These are phyloP conservation scores for Calvadosia cruxmelitensis DNA, from an alignment of 30 jellyfish, hydroid and myxozoan species.

Conservation along the genomic window DNA sequence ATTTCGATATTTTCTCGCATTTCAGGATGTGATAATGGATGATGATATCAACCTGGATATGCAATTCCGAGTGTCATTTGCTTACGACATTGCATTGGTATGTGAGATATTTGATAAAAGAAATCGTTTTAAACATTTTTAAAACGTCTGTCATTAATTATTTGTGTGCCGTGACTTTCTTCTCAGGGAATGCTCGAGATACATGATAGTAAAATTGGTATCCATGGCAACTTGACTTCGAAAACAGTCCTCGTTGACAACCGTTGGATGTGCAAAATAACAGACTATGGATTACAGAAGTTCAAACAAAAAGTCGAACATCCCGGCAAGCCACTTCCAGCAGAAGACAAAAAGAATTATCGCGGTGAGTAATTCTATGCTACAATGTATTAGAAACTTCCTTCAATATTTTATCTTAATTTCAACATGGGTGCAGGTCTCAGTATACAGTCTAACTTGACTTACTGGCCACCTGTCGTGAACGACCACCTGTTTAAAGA, in stretches of 20 bases:
- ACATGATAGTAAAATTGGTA: constrained; percentile 52
- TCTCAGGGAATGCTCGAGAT: constrained; percentile 67
- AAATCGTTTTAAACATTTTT: no score
- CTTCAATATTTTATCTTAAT: no score
- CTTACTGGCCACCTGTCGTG: no score
- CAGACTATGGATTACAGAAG: constrained; percentile 68
- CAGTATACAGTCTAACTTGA: no score
- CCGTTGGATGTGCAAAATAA: constrained; percentile 66
- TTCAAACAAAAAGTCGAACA: constrained; percentile 26
- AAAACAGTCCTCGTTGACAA: constrained; percentile 51
- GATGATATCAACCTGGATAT: constrained; percentile 60
- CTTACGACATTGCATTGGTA: constrained; percentile 64
- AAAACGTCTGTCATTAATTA: no score
- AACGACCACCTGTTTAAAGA: no score
- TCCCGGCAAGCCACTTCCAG: neutral
- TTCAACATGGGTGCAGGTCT: no score
- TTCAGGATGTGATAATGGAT: constrained; percentile 57
- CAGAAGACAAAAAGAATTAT: constrained; percentile 36
- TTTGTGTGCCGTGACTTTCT: neutral
- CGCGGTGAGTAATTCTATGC: no score
- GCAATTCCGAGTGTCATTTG: constrained; percentile 57
- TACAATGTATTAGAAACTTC: no score
- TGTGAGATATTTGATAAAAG: no score
- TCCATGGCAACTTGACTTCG: constrained; percentile 75
- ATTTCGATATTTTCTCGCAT: neutral